Conservation (phyloP, 2,888 invertebrate species). For the Melanotus villosus region DNA sequence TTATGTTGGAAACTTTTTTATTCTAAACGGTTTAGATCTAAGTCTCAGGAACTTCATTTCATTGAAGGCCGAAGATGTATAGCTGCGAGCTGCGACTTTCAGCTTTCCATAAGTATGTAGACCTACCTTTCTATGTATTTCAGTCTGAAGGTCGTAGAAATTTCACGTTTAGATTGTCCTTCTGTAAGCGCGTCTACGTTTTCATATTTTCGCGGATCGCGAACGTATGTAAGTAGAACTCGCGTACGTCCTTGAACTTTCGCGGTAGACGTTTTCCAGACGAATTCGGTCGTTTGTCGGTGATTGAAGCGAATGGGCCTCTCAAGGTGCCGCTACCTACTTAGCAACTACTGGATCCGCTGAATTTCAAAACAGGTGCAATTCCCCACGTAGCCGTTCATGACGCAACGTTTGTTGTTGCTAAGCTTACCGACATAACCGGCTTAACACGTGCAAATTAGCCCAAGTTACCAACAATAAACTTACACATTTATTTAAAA, state of each 20-base stretch:
- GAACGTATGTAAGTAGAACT: slow-evolving; percentile 38
- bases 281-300: slow-evolving; percentile 38
- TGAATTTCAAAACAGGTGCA: slow-evolving; percentile 41
- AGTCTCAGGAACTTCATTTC: no score
- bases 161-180: slow-evolving; percentile 11
- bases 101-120: no score
- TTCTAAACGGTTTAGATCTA: no score
- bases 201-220: slow-evolving; percentile 19
- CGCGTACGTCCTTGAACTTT: slow-evolving; percentile 52
- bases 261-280: slow-evolving; percentile 46
- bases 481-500: slow-evolving; percentile 9
- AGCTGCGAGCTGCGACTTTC: no score
- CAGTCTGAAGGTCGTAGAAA: no score
- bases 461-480: slow-evolving; percentile 19
- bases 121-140: no score
- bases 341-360: slow-evolving; percentile 36
- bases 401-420: slow-evolving; percentile 31
- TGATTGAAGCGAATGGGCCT: slow-evolving; percentile 26
- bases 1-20: no score
- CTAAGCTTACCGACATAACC: slow-evolving; percentile 24
- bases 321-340: slow-evolving; percentile 30
- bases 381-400: slow-evolving; percentile 21
- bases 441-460: slow-evolving; percentile 25
- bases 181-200: neutral
- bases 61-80: no score